Evolutionary conservation across 2,888 invertebrate species (phyloP).

Genomic region (Yponomeuta sedellus): DNA sequence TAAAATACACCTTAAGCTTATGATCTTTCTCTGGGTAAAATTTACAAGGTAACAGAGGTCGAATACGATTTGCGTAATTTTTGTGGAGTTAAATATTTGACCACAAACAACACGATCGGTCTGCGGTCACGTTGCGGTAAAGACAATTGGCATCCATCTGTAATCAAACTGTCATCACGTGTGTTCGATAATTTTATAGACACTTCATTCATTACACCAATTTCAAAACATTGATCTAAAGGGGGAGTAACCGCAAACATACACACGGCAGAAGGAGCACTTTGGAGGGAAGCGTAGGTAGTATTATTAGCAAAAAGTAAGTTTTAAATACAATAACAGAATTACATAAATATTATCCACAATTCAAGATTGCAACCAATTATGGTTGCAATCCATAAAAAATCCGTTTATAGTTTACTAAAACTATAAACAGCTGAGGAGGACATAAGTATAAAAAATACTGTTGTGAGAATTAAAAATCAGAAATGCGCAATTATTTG

Average conservation of each 20-base stretch:
- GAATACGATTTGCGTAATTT: background rate
- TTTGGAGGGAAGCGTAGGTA: background rate
- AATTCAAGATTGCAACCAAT: no score
- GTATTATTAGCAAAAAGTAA: background rate
- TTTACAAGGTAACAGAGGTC: no score
- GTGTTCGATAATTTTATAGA: background rate
- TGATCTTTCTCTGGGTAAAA: no score
- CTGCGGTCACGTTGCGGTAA: constrained; percentile 3
- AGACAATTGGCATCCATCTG: background rate
- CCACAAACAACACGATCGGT: background rate
- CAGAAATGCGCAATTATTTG: no score
- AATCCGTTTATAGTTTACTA: no score
- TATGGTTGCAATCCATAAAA: no score
- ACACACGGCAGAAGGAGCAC: background rate
- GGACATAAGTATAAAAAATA: no score
- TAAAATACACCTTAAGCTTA: no score
- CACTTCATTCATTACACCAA: background rate
- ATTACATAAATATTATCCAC: no score
- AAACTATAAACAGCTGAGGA: no score
- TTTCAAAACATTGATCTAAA: background rate
- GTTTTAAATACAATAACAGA: no score
- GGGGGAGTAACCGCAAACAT: background rate
- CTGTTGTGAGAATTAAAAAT: no score
- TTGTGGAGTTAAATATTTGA: background rate
- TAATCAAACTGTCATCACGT: constrained; percentile 1